Percentiles rank a stretch among this genome's conserved stretches.
Evolutionary conservation across 2,113 vertebrate species (phyloP).

Genomic region (Myotis yumanensis): DNA sequence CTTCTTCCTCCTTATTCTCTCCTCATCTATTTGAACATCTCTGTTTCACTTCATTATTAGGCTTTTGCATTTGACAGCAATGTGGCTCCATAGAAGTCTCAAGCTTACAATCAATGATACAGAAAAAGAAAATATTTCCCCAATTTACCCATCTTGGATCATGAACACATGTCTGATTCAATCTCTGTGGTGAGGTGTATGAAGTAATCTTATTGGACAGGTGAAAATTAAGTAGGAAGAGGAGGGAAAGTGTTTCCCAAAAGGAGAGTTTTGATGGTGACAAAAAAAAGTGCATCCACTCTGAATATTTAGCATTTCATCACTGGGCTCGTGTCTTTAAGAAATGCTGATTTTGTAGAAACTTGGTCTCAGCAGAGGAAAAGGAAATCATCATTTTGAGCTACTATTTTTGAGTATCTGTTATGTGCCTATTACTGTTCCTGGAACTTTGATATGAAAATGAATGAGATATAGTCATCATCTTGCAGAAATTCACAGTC

Average conservation of each 20-base stretch:
- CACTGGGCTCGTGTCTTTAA: not conserved
- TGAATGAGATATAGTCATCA: not conserved
- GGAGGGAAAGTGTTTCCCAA: not conserved
- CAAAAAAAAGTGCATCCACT: not conserved
- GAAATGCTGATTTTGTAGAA: conserved; percentile 1
- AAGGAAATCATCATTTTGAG: not conserved
- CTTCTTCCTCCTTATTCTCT: not conserved
- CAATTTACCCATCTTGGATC: not conserved
- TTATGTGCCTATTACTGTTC: not conserved
- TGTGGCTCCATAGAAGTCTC: not conserved
- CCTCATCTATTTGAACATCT: not conserved
- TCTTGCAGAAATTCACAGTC: not conserved
- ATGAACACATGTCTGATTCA: not conserved
- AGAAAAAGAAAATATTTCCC: not conserved
- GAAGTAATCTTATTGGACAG: not conserved
- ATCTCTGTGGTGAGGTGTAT: not conserved
- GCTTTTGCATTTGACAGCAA: not conserved
- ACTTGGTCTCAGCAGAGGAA: not conserved
- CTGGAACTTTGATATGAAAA: not conserved
- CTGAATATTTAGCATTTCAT: not conserved
- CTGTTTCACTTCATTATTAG: not conserved
- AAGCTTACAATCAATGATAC: not conserved
- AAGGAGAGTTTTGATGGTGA: not conserved
- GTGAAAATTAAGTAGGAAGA: not conserved
- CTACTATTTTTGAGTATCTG: not conserved